Conservation (phyloP, 2,113 vertebrate species). For the Oncorhynchus tshawytscha region DNA sequence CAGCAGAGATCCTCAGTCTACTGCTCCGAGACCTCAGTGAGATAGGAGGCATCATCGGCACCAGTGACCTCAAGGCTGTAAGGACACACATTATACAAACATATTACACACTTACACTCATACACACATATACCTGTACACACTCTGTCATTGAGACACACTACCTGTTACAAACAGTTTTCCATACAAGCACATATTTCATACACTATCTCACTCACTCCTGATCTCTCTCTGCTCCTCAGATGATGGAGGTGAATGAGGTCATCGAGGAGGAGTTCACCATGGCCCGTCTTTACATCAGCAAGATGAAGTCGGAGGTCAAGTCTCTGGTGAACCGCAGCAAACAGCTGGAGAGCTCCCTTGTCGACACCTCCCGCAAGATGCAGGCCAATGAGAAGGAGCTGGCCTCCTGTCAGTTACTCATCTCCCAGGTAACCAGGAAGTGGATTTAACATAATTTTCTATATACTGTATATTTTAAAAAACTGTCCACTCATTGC, state of each 20-base stretch:
- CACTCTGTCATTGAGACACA: background rate
- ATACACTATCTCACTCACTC: background rate
- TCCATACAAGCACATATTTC: background rate
- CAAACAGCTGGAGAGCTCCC: conserved; percentile 86
- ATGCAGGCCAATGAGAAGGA: conserved; percentile 90
- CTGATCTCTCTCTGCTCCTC: conserved; percentile 1
- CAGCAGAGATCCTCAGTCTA: conserved; percentile 84
- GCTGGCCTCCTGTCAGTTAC: conserved; percentile 86
- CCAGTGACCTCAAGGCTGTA: conserved; percentile 84
- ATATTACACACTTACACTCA: background rate
- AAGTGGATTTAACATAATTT: background rate
- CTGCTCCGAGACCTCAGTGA: conserved; percentile 86
- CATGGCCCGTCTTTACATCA: conserved; percentile 87
- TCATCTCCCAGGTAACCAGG: conserved; percentile 84
- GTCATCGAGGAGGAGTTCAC: conserved; percentile 92
- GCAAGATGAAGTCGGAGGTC: conserved; percentile 92
- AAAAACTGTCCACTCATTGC: too few species aligned
- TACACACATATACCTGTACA: too few species aligned
- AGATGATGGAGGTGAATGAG: conserved; percentile 83
- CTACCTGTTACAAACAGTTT: background rate
- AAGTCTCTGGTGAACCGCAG: conserved; percentile 89
- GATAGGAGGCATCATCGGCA: conserved; percentile 86
- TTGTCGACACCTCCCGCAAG: conserved; percentile 85
- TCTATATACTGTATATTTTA: too few species aligned
- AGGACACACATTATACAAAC: conserved; percentile 5